A percentile compares a stretch with the other conserved stretches of the same genome.
These are phyloP conservation scores for Brachionus paranguensis DNA, from an alignment of 1,140 invertebrate species.

Conservation along the genomic window DNA sequence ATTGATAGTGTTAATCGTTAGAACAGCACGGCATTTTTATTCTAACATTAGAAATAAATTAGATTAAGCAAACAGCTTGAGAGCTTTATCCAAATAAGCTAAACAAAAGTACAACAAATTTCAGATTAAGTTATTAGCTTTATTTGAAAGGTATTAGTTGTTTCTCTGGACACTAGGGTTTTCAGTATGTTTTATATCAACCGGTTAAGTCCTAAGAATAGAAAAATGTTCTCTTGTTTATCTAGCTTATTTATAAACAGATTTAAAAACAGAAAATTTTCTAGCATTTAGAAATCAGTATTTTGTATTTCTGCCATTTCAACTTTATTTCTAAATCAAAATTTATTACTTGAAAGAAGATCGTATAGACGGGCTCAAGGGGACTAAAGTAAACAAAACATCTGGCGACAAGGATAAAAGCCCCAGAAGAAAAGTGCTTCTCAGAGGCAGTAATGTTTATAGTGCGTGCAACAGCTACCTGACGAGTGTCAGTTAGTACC, in stretches of 20 bases:
- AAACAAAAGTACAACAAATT: background rate
- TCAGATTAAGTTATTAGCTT: background rate
- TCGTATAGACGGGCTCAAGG: too few species aligned
- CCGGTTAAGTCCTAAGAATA: background rate
- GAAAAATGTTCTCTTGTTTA: background rate
- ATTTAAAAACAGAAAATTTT: background rate
- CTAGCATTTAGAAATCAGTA: background rate
- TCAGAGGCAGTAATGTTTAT: too few species aligned
- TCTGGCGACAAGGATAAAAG: too few species aligned
- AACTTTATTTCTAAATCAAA: too few species aligned
- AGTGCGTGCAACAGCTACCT: too few species aligned
- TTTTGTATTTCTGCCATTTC: too few species aligned
- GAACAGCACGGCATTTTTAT: background rate
- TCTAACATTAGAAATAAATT: background rate
- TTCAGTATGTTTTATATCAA: background rate
- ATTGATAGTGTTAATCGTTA: background rate
- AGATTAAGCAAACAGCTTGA: background rate
- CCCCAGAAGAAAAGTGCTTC: too few species aligned
- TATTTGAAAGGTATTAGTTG: background rate
- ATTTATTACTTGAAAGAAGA: too few species aligned
- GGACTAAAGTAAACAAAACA: too few species aligned
- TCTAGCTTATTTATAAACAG: background rate
- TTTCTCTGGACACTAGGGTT: background rate
- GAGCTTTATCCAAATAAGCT: background rate
- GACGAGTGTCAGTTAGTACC: too few species aligned